A percentile compares a stretch with the other conserved stretches of the same genome.
Evolutionary conservation across 2,797 vertebrate genomes (phyloP).

Genomic region (Cynodonichthys magdalenae): DNA sequence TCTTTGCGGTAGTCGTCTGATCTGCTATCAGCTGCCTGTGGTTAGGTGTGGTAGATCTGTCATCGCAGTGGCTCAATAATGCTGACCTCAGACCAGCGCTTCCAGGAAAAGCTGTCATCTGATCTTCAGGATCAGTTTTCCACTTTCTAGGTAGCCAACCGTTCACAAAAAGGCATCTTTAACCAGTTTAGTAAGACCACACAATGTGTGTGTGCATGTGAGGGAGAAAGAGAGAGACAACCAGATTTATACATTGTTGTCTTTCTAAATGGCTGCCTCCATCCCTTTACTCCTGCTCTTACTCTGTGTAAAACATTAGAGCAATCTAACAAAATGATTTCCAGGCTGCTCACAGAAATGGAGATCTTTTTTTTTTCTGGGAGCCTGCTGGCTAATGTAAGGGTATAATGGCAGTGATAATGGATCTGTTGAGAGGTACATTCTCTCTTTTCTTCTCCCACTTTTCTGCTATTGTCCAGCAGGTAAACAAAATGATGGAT

Average conservation of each 20-base stretch:
- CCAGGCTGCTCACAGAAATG: constrained; percentile 57
- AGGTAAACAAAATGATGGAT: constrained; percentile 70
- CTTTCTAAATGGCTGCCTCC: constrained; percentile 59
- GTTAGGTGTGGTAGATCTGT: constrained; percentile 74
- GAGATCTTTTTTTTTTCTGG: constrained; percentile 54
- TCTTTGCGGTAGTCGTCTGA: constrained; percentile 62
- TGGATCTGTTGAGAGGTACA: constrained; percentile 63
- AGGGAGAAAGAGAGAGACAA: constrained; percentile 23
- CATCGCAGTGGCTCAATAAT: constrained; percentile 69
- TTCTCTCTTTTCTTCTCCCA: constrained; percentile 47
- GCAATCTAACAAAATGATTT: constrained; percentile 58
- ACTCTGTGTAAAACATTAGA: constrained; percentile 52
- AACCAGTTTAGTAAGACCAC: constrained; percentile 73
- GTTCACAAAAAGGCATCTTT: constrained; percentile 69
- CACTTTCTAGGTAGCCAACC: constrained; percentile 68
- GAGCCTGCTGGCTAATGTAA: constrained; percentile 38
- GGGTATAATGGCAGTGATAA: constrained; percentile 61
- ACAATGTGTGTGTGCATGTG: constrained; percentile 45
- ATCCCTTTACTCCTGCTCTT: constrained; percentile 28
- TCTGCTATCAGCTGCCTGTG: constrained; percentile 70
- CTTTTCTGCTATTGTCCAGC: constrained; percentile 59
- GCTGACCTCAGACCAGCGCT: constrained; percentile 71
- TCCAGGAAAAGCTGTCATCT: constrained; percentile 73
- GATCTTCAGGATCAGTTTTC: constrained; percentile 69
- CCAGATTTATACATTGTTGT: constrained; percentile 58